Evolutionary conservation across 2,797 vertebrate genomes (phyloP).

Genomic region (Podarcis siculus): DNA sequence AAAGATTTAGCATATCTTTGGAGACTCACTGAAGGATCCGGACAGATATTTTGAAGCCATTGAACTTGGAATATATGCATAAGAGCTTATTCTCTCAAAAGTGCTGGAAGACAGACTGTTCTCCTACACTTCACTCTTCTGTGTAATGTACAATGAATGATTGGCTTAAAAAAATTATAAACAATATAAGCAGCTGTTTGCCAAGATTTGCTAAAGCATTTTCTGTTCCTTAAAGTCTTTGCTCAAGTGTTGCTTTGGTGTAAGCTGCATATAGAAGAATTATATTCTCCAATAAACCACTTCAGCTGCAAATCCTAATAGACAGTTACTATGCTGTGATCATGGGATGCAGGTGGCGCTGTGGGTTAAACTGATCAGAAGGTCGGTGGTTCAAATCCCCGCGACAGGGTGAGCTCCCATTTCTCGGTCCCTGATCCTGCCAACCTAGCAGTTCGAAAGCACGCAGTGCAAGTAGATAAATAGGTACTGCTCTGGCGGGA

Average conservation of each 20-base stretch:
- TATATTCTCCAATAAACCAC: rapidly evolving
- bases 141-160: neutral
- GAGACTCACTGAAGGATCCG: neutral
- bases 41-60: rapidly evolving
- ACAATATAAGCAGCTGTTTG: neutral
- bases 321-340: too few relatives aligned
- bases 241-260: neutral
- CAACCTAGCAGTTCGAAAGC: too few relatives aligned
- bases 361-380: too few relatives aligned
- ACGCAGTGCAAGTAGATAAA: too few relatives aligned
- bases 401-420: too few relatives aligned
- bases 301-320: neutral
- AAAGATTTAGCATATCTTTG: neutral
- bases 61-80: neutral
- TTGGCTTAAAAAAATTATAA: neutral
- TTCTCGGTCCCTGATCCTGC: too few relatives aligned
- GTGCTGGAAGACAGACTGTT: neutral
- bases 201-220: neutral
- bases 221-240: neutral
- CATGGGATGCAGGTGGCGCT: too few relatives aligned
- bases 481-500: too few relatives aligned
- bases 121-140: neutral
- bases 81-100: neutral
- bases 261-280: neutral
- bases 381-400: too few relatives aligned